phyloP scores from a whole-genome alignment of 2,888 invertebrate genomes.

The Ariolimax columbianus region DNA sequence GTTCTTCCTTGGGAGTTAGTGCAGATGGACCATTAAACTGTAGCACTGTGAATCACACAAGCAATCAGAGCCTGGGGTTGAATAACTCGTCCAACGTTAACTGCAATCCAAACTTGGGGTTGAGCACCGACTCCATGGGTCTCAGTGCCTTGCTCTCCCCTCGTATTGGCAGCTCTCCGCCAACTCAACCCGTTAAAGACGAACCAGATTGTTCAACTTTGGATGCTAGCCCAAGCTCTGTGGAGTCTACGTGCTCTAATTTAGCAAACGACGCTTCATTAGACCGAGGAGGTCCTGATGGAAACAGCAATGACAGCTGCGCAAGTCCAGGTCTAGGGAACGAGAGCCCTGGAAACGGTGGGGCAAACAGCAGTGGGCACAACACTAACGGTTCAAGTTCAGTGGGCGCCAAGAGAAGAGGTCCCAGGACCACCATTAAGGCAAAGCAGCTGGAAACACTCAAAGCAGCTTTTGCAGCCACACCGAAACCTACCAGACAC shows the following conservation, averaged over 20 bases:
- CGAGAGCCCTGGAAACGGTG: slow-evolving; percentile 51
- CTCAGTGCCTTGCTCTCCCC: slow-evolving; percentile 53
- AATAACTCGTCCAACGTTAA: neutral
- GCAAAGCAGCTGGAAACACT: slow-evolving; percentile 99
- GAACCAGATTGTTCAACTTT: slow-evolving; percentile 50
- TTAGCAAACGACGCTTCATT: slow-evolving; percentile 40
- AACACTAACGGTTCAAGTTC: slow-evolving; percentile 55
- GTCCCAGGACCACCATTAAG: slow-evolving; percentile 98
- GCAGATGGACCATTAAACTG: slow-evolving; percentile 11
- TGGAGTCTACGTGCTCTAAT: slow-evolving; percentile 56
- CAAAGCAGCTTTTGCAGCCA: slow-evolving; percentile 98
- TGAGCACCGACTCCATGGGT: neutral
- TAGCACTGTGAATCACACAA: neutral
- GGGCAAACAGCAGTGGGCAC: slow-evolving; percentile 46
- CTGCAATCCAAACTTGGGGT: neutral
- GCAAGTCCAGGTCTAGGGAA: slow-evolving; percentile 52
- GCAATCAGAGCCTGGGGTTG: neutral
- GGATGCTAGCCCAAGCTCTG: slow-evolving; percentile 59
- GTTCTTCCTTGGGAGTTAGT: neutral
- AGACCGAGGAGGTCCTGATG: slow-evolving; percentile 34
- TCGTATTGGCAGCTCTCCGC: slow-evolving; percentile 52
- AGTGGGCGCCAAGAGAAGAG: slow-evolving; percentile 82
- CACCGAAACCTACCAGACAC: slow-evolving; percentile 99
- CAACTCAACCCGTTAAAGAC: slow-evolving; percentile 54
- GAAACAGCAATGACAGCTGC: slow-evolving; percentile 50